Base-by-base conservation (phyloP, 2,888 invertebrate species). In the Zhuqinia jingwanae region DNA sequence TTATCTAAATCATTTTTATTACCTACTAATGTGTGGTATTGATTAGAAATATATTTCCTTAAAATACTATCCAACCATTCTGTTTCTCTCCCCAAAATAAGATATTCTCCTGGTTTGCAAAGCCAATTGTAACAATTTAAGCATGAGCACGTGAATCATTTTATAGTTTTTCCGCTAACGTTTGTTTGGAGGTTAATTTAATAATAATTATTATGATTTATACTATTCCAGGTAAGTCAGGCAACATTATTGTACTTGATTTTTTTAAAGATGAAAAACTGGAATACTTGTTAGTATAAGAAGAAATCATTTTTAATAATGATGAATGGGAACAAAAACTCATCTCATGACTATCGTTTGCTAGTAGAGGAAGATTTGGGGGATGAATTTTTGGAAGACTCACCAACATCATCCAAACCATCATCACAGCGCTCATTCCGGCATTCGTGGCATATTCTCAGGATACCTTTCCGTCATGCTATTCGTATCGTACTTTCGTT, bases 401-500 rank as follows among this genome's bases (percentile, higher is more conserved):
- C 73, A 20, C 47, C 60, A 3, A 11, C 50, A n/a, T 50, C 79
- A n/a, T 50, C 56, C 8, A 53, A 3, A 36, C 8, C 78, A 2
- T 17, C 58, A 20, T 77, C 87, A 25, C 56, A 77, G n/a, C 53
- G 70, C 8, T 60, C 78, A 8, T 22, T 70, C 25, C 79, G 58
- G 25, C 25, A 25, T 58, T 87, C 84, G 15, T 89, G 89, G 89
- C 85, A 89, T 65, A 78, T 89, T 6, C 30, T 89, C 20, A 65
- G 91, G 73, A 92, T 96, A 84, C 93, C 95, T 30, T 94, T 95
- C 90, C 93, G 94, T 83, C 95, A 94, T 92, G 92, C 96, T 89
- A 95, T 96, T 63, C 93, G 95, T 92, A 93, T 94, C 87, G 95
- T 95, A 13, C 95, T 96, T 27, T 94, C 95, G 42, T 92, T 97